Conservation (phyloP, 1,140 invertebrate genomes). For the Drosophila carrolli region DNA sequence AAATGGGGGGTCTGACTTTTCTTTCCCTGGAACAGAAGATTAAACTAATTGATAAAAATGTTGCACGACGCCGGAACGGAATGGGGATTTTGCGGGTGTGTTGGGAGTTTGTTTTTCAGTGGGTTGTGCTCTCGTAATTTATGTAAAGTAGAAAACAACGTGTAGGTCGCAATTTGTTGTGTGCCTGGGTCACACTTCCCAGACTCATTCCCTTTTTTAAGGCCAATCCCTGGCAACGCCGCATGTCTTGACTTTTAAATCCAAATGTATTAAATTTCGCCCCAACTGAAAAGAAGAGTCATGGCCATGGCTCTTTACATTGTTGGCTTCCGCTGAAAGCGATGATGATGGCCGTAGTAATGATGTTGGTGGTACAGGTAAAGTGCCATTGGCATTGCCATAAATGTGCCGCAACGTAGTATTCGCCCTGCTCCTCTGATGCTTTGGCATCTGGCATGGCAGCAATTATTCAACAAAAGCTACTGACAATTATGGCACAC, state of each 20-base stretch:
- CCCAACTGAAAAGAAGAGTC: slow-evolving; percentile 40
- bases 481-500: slow-evolving; percentile 81
- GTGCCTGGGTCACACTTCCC: slow-evolving; percentile 58
- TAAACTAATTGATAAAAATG: slow-evolving; percentile 83
- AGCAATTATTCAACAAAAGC: slow-evolving; percentile 82
- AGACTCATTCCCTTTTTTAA: slow-evolving; percentile 4
- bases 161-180: slow-evolving; percentile 79
- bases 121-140: slow-evolving; percentile 72
- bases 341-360: slow-evolving; percentile 36
- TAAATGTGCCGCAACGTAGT: slow-evolving; percentile 43
- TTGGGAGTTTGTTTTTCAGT: slow-evolving; percentile 36
- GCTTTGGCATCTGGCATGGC: slow-evolving; percentile 74
- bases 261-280: slow-evolving; percentile 81
- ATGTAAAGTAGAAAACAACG: slow-evolving; percentile 77
- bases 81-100: slow-evolving; percentile 51
- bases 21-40: slow-evolving; percentile 58
- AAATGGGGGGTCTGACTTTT: slow-evolving; percentile 11
- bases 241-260: slow-evolving; percentile 83
- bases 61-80: slow-evolving; percentile 62
- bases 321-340: slow-evolving; percentile 39
- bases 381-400: slow-evolving; percentile 57
- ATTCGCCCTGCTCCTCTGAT: slow-evolving; percentile 33
- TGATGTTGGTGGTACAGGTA: slow-evolving; percentile 32
- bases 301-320: slow-evolving; percentile 42
- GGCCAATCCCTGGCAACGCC: slow-evolving; percentile 64